Evolutionary conservation across 2,888 invertebrate genomes (phyloP), one percentile per base, ranked within the genome.

Genomic region (Andrena dorsata): DNA sequence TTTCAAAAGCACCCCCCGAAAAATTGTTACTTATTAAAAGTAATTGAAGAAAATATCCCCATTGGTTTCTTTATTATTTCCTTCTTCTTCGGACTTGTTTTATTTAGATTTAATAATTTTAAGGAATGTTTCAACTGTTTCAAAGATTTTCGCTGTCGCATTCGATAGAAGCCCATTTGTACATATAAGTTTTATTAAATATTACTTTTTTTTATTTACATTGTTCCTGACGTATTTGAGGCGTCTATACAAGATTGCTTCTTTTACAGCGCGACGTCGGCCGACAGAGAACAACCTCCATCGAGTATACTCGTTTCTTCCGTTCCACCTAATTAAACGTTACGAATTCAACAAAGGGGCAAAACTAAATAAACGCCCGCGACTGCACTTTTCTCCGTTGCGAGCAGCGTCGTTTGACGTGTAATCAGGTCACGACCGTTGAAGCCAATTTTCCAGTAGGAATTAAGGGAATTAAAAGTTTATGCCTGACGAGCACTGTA

Each of bases 201-300:
- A 79, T 65, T 68, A 30, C 49, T 51, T 47, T 79, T 47, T 79
- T 23, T 80, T 80, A 80, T 80, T 63, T 80, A 80, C 80, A 80
- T 71, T 68, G 63, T 58, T 66, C 28, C n/a, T 30, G 68, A 60
- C 71, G 56, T 80, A 53, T 8, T 71, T 56, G 47, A 47, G 49
- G 41, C 64, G 32, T 80, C 80, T 79, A 63, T 80, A 80, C 80
- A 80, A 72, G 63, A 68, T 68, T 68, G 80, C 56, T 72, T 49
- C 16, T 28, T 72, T 72, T 72, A 72, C 30, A 58, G 68, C 56
- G 61, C 70, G 71, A 82, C 66, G 74, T 60, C 35, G 53, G 35
- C 47, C 53, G 51, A 41, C 41, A 53, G 16, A 60, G 47, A 51
- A 26, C 32, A 47, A 64, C 10, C 30, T 41, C 26, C 47, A 16